A percentile compares a stretch with the other conserved stretches of the same genome.
phyloP scores from a whole-genome alignment of 2,797 vertebrate species.

The Oophaga sylvatica region DNA sequence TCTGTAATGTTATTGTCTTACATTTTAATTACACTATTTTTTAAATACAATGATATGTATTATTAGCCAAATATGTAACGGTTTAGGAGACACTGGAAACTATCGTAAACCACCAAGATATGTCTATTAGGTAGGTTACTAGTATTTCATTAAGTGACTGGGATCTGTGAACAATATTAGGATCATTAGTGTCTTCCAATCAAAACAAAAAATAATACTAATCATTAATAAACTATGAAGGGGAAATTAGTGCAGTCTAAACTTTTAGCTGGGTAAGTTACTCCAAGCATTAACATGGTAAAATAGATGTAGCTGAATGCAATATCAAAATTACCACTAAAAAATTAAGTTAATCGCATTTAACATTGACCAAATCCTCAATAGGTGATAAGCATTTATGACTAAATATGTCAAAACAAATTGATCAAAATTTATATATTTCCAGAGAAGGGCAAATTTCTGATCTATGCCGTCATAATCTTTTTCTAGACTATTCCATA shows the following conservation, averaged over 20 bases:
- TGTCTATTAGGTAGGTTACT: neutral
- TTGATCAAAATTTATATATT: neutral
- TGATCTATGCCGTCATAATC: neutral
- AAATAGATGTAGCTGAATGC: neutral
- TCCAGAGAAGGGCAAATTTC: conserved; percentile 1
- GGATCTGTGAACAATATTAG: neutral
- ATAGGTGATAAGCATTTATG: neutral
- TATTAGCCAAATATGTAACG: neutral
- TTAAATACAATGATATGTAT: neutral
- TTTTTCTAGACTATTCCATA: neutral
- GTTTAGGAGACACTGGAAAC: neutral
- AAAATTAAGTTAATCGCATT: neutral
- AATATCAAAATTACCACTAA: neutral
- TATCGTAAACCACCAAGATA: neutral
- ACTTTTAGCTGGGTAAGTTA: neutral
- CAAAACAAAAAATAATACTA: neutral
- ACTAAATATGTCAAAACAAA: neutral
- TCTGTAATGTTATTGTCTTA: neutral
- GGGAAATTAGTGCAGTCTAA: neutral
- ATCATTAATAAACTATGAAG: neutral
- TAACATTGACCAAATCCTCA: conserved; percentile 18
- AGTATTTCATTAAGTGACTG: neutral
- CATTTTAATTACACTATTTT: neutral
- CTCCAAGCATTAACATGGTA: conserved; percentile 5
- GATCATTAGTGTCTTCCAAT: conserved; percentile 1